phyloP scores from a whole-genome alignment of 2,797 vertebrate genomes.

The Antrozous pallidus region DNA sequence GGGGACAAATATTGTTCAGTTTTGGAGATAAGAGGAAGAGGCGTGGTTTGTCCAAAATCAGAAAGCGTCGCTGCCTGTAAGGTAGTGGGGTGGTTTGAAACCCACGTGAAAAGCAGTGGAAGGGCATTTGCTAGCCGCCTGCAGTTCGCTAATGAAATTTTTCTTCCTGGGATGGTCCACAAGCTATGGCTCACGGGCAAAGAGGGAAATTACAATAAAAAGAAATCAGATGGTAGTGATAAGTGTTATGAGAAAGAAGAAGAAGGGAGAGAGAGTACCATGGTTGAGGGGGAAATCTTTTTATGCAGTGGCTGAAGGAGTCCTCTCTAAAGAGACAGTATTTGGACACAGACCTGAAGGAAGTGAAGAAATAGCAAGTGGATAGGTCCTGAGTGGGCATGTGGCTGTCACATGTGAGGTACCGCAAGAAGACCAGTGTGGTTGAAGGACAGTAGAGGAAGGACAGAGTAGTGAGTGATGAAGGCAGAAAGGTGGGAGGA shows the following conservation, averaged over 20 bases:
- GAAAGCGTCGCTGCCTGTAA: neutral
- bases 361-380: neutral
- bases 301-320: neutral
- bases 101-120: neutral
- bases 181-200: neutral
- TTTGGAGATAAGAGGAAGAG: conserved; percentile 21
- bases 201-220: neutral
- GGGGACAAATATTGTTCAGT: neutral
- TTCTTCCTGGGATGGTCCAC: neutral
- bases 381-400: neutral
- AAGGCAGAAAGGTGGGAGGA: neutral
- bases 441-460: neutral
- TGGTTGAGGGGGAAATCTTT: neutral
- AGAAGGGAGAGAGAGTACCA: neutral
- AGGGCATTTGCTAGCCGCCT: neutral
- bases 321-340: neutral
- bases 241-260: neutral
- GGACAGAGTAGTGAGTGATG: neutral
- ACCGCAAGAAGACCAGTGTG: neutral
- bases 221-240: neutral
- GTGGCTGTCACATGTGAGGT: neutral
- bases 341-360: neutral
- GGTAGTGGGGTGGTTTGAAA: neutral
- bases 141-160: neutral
- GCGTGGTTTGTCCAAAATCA: conserved; percentile 18